Evolutionary conservation across 2,888 invertebrate genomes (phyloP).

Genomic region (Oligia strigilis): DNA sequence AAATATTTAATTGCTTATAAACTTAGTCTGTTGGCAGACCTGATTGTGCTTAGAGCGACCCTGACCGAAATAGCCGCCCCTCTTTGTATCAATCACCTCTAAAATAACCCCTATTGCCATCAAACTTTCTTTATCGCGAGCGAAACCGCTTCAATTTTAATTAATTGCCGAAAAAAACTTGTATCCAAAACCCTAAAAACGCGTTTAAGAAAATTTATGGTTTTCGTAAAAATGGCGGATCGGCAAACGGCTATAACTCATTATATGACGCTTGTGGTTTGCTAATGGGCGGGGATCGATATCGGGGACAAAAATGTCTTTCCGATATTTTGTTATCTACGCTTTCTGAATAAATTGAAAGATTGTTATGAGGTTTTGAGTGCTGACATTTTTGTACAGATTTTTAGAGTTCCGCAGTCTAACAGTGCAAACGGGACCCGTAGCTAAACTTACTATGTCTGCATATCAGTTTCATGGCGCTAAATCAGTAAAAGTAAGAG

Average conservation of each 20-base stretch:
- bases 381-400: not conserved
- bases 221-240: conserved; percentile 47
- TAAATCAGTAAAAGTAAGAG: not conserved
- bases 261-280: conserved; percentile 44
- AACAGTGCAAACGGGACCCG: not conserved
- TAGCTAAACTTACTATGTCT: not conserved
- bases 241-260: conserved; percentile 56
- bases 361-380: conserved; percentile 27
- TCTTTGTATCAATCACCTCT: not conserved
- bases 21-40: not conserved
- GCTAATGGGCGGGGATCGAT: conserved; percentile 63
- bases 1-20: no score
- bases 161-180: conserved; percentile 56
- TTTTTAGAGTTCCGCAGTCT: not conserved
- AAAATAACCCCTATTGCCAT: conserved; percentile 11
- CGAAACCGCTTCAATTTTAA: conserved; percentile 51
- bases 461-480: not conserved
- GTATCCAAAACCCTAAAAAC: conserved; percentile 42
- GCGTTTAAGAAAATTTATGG: conserved; percentile 64
- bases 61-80: no score
- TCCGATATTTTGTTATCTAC: conserved; percentile 60
- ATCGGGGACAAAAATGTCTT: conserved; percentile 63
- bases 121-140: conserved; percentile 23
- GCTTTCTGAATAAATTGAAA: conserved; percentile 36
- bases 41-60: not conserved